These are phyloP conservation scores for Montipora capitata DNA, from an alignment of 92 coral and sea anemone species.

Conservation along the genomic window DNA sequence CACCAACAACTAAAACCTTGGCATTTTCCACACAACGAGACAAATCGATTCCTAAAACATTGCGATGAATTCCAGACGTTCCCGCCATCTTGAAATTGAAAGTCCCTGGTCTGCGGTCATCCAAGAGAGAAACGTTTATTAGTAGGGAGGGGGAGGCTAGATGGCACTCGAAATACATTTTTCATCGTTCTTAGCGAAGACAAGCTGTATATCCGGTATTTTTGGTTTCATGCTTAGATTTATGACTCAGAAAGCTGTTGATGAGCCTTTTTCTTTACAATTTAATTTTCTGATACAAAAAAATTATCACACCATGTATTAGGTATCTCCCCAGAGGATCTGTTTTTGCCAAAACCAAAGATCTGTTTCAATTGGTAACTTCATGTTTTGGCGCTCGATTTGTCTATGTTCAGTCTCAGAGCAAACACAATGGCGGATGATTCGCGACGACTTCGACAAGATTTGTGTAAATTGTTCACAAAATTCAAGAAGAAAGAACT, in stretches of 20 bases:
- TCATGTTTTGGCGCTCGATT: constrained; percentile 69
- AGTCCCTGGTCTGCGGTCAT: constrained; percentile 15
- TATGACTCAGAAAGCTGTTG: too few relatives aligned
- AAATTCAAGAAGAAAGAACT: constrained; percentile 89
- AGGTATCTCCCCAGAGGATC: not conserved
- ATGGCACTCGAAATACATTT: not conserved
- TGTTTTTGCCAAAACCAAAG: not conserved
- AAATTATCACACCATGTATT: not conserved
- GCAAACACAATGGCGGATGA: constrained; percentile 61
- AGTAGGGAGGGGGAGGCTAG: not conserved
- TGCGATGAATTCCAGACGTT: constrained; percentile 63
- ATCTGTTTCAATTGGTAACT: constrained; percentile 51
- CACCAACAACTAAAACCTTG: constrained; percentile 95
- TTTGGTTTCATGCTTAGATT: too few relatives aligned
- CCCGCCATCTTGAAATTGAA: constrained; percentile 76
- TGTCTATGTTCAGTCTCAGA: not conserved
- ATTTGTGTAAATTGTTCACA: constrained; percentile 74
- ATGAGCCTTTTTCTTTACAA: too few relatives aligned
- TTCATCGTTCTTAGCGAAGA: not conserved
- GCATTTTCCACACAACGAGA: constrained; percentile 78
- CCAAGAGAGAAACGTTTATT: not conserved
- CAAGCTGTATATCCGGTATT: not conserved
- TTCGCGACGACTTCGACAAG: not conserved
- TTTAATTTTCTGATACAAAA: too few relatives aligned
- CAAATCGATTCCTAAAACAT: constrained; percentile 85